phyloP scores from a whole-genome alignment of 1,140 invertebrate genomes.

The Orussus abietinus region DNA sequence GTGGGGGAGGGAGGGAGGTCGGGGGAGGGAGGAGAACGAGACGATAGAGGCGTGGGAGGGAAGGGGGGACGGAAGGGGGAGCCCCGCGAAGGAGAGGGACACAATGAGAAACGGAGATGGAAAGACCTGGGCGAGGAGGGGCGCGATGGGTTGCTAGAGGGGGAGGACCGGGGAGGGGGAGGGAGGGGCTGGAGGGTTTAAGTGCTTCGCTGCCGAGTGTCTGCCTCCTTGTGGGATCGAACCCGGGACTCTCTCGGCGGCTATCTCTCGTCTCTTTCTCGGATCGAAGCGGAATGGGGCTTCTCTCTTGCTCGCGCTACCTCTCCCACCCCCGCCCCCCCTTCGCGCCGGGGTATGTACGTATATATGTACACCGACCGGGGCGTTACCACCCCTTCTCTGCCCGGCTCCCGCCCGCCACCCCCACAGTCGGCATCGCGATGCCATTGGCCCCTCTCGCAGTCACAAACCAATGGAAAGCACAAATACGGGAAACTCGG shows the following conservation, averaged over 20 bases:
- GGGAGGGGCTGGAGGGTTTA: slow-evolving; percentile 36
- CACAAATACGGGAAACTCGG: slow-evolving; percentile 45
- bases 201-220: slow-evolving; percentile 42
- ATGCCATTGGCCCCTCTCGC: slow-evolving; percentile 48
- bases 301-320: slow-evolving; percentile 10
- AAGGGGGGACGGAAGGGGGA: slow-evolving; percentile 11
- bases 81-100: no score
- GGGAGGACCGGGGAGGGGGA: slow-evolving; percentile 9
- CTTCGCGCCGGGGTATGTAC: not conserved
- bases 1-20: slow-evolving; percentile 8
- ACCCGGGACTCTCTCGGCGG: slow-evolving; percentile 28
- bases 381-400: slow-evolving; percentile 46
- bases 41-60: slow-evolving; percentile 5
- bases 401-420: slow-evolving; percentile 25
- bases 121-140: not conserved
- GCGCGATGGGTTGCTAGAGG: not conserved
- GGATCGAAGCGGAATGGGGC: slow-evolving; percentile 22
- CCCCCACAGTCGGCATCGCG: slow-evolving; percentile 41
- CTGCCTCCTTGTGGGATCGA: slow-evolving; percentile 46
- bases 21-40: slow-evolving; percentile 8
- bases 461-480: slow-evolving; percentile 50
- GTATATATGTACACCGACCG: slow-evolving; percentile 27
- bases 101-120: slow-evolving; percentile 7
- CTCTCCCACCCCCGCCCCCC: slow-evolving; percentile 6
- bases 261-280: slow-evolving; percentile 30